phyloP scores from a whole-genome alignment of 2,888 invertebrate genomes.

The Drosophila kanekoi region DNA sequence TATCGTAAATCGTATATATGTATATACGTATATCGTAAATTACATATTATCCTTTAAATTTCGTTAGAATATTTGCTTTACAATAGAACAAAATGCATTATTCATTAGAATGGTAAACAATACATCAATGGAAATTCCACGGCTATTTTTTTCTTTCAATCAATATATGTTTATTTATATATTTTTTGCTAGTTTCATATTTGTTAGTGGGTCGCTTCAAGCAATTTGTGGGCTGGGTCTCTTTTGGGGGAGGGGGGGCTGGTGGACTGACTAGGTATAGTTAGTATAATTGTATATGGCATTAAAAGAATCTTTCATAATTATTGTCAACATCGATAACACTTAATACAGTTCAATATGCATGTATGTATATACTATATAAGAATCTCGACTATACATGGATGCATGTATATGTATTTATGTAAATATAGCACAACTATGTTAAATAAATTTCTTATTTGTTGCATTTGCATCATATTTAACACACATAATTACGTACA shows the following conservation, averaged over 20 bases:
- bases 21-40: conserved; percentile 2
- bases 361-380: conserved; percentile 26
- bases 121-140: conserved; percentile 2
- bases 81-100: conserved; percentile 33
- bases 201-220: conserved; percentile 11
- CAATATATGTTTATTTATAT: not conserved
- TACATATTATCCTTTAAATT: no score
- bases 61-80: conserved; percentile 6
- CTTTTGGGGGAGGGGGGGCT: not conserved
- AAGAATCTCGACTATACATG: conserved; percentile 30
- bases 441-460: conserved; percentile 10
- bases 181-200: conserved; percentile 18
- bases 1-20: no score
- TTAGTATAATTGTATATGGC: conserved; percentile 23
- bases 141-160: conserved; percentile 3
- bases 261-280: not conserved
- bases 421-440: conserved; percentile 50
- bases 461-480: conserved; percentile 35
- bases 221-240: conserved; percentile 44
- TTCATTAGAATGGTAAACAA: conserved; percentile 21
- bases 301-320: conserved; percentile 58
- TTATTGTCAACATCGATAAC: conserved; percentile 75
- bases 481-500: conserved; percentile 49
- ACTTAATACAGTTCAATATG: conserved; percentile 59
- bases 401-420: conserved; percentile 34